Evolutionary conservation across 2,888 invertebrate species (phyloP), one percentile per base, ranked within the genome.

Genomic region (Argyra leucocephala): DNA sequence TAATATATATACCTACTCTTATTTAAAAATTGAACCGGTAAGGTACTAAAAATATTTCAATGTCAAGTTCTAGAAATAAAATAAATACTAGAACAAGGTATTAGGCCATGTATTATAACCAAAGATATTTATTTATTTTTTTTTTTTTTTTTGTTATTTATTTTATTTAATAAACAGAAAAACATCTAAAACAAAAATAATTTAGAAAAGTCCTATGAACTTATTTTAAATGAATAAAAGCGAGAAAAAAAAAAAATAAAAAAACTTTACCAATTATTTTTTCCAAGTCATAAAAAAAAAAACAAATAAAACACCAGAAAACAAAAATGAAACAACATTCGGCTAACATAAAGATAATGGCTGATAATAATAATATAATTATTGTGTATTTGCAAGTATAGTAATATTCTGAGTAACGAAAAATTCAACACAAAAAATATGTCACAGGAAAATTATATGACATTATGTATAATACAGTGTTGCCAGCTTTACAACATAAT

Each of bases 31-130:
- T n/a, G 12, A 48, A 48, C 48, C 48, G 48, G n/a, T n/a, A n/a
- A n/a, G n/a, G n/a, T n/a, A n/a, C 48, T 48, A 48, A 48, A 48
- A 48, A 18, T 48, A n/a, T 48, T 48, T 48, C 48, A 48, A 48
- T 48, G 48, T 48, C 48, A 48, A 48, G 48, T 48, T 48, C 48
- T 48, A 48, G 18, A 37, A 12, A 12, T 18, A 15, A 18, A 48
- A 6, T 31, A 48, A 48, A 48, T 48, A 48, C 48, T 48, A 48
- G 48, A n/a, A n/a, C n/a, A n/a, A n/a, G 48, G 48, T 48, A 48
- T 48, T 18, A 48, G 48, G 48, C 18, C 48, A 48, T 48, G 18
- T 18, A 48, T 31, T 48, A 48, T 3, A 48, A 18, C n/a, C 18
- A 5, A n/a, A 5, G 48, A 2, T 18, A 48, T 48, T 18, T 12